phyloP scores from a whole-genome alignment of 1,140 invertebrate species.

The Diorhabda carinulata region DNA sequence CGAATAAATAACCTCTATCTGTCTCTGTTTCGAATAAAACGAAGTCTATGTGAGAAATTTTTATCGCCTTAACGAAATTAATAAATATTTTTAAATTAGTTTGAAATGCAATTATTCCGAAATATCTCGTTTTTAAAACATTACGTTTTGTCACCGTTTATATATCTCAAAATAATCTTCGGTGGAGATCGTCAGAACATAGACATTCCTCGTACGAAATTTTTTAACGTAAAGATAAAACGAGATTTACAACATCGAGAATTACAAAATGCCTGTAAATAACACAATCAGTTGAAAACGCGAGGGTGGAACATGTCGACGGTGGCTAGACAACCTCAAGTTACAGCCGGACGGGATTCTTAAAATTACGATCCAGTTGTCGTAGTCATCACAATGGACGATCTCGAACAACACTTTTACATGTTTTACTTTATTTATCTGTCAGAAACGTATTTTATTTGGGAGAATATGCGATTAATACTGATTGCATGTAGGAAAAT shows the following conservation, averaged over 20 bases:
- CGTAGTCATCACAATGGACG: background rate
- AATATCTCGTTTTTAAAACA: no score
- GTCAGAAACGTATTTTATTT: no score
- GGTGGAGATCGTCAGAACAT: no score
- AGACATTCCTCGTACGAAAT: no score
- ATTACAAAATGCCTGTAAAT: slow-evolving; percentile 1
- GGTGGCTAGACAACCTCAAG: background rate
- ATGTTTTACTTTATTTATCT: no score
- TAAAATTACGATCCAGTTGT: background rate
- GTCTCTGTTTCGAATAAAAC: background rate
- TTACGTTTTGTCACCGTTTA: no score
- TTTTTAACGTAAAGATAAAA: background rate
- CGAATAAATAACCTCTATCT: slow-evolving; percentile 1
- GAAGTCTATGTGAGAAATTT: background rate
- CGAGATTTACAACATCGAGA: background rate
- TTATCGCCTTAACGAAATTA: background rate
- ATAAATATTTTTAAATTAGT: no score
- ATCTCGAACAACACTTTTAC: no score
- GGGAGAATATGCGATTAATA: no score
- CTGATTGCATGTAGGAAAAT: no score
- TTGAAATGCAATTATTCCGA: no score
- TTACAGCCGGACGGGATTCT: background rate
- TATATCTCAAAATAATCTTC: no score
- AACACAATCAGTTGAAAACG: background rate
- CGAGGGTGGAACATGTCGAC: background rate